Percentiles rank a stretch among this genome's conserved stretches.
phyloP scores from a whole-genome alignment of 1,140 invertebrate genomes.

The Ctenoplectra terminalis region DNA sequence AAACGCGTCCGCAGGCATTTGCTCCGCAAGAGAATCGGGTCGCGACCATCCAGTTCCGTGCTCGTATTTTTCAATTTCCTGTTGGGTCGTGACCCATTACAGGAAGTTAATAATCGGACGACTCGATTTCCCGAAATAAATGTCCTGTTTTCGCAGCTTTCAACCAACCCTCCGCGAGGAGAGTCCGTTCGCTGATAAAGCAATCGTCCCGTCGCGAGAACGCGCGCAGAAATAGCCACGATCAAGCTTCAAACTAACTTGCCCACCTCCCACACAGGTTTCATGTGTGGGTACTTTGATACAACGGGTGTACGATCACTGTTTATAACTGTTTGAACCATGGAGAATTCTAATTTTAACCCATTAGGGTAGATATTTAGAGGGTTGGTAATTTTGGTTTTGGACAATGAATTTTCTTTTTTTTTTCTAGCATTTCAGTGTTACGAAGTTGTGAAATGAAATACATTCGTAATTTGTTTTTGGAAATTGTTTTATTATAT shows the following conservation, averaged over 20 bases:
- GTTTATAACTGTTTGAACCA: background rate
- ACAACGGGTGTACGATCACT: background rate
- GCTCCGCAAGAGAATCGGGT: slow-evolving; percentile 5
- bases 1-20: background rate
- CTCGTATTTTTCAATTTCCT: slow-evolving; percentile 48
- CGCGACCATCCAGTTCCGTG: background rate
- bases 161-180: background rate
- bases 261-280: background rate
- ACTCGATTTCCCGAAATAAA: slow-evolving; percentile 47
- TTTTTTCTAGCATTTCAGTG: background rate
- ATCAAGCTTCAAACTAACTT: slow-evolving; percentile 6
- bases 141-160: slow-evolving; percentile 43
- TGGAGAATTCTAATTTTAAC: slow-evolving; percentile 6
- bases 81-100: slow-evolving; percentile 15
- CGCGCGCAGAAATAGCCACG: slow-evolving; percentile 40
- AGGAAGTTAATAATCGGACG: slow-evolving; percentile 36
- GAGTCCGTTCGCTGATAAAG: slow-evolving; percentile 32
- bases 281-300: background rate
- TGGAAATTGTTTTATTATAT: too few species aligned
- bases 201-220: slow-evolving; percentile 35
- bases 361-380: background rate
- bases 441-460: background rate
- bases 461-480: background rate
- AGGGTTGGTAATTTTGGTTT: background rate
- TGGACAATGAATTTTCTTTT: background rate